These are phyloP conservation scores for Pyxicephalus adspersus DNA, from an alignment of 2,113 vertebrate species.

Conservation along the genomic window DNA sequence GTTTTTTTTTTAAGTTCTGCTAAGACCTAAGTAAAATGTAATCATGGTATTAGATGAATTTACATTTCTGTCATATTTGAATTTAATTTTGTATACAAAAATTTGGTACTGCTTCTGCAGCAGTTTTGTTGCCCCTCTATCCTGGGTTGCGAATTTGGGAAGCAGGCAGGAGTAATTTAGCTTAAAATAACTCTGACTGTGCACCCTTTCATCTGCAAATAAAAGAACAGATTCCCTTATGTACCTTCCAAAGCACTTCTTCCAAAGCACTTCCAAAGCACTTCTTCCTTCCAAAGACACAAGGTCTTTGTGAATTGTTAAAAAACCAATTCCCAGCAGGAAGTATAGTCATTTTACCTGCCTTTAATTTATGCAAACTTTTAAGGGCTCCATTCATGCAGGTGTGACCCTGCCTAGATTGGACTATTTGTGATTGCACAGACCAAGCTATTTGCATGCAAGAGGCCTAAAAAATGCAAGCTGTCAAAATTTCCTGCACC, in stretches of 20 bases:
- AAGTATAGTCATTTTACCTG: slow-evolving; percentile 64
- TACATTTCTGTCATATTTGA: no score
- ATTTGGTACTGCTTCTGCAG: not conserved
- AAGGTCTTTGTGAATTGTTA: slow-evolving; percentile 58
- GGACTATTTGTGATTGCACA: slow-evolving; percentile 67
- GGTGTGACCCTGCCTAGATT: slow-evolving; percentile 70
- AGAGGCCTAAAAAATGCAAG: slow-evolving; percentile 71
- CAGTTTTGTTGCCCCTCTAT: not conserved
- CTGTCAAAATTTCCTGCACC: slow-evolving; percentile 78
- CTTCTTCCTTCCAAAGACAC: slow-evolving; percentile 52
- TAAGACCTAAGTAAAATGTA: no score
- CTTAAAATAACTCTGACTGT: slow-evolving; percentile 57
- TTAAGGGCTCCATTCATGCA: slow-evolving; percentile 66
- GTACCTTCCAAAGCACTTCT: slow-evolving; percentile 59
- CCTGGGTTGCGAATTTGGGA: not conserved
- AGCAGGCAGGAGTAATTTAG: slow-evolving; percentile 9
- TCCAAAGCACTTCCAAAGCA: slow-evolving; percentile 48
- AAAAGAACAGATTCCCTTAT: slow-evolving; percentile 61
- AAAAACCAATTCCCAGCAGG: slow-evolving; percentile 63
- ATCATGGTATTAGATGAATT: no score
- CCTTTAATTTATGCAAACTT: slow-evolving; percentile 67
- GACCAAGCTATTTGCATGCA: slow-evolving; percentile 74
- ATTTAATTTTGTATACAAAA: no score
- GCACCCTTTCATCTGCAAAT: slow-evolving; percentile 54
- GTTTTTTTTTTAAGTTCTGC: no score